A percentile compares a stretch with the other conserved stretches of the same genome.
These are phyloP conservation scores for Indicator indicator DNA, from an alignment of 2,113 vertebrate genomes.

Conservation along the genomic window DNA sequence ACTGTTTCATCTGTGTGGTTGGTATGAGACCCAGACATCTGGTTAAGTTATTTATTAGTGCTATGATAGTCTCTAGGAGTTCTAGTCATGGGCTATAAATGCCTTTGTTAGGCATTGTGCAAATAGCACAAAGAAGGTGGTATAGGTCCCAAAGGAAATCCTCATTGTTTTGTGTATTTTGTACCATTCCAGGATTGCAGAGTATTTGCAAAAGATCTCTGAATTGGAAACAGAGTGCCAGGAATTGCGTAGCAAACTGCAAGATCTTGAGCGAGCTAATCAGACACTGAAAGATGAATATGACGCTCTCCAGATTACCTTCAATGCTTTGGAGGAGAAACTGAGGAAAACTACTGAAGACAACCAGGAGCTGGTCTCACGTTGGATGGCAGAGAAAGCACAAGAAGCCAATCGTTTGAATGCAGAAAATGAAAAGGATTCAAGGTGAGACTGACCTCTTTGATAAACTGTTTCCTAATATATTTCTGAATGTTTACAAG, in stretches of 20 bases:
- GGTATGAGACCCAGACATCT: not conserved
- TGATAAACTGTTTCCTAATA: not conserved
- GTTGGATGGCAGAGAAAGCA: constrained; percentile 99
- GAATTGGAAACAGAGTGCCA: constrained; percentile 88
- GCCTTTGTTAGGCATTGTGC: not conserved
- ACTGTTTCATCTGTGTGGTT: not conserved
- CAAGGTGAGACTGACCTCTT: constrained; percentile 73
- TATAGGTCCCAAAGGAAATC: not conserved
- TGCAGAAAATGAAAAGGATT: constrained; percentile 97
- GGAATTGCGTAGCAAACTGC: constrained; percentile 84
- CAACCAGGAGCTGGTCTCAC: constrained; percentile 95
- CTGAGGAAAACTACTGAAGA: constrained; percentile 93
- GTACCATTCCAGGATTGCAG: constrained; percentile 83
- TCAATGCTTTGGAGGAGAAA: constrained; percentile 94
- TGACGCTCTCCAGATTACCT: constrained; percentile 97
- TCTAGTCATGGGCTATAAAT: not conserved
- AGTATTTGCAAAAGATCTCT: constrained; percentile 87
- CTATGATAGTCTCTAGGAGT: not conserved
- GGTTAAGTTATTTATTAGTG: not conserved
- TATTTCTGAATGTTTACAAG: not conserved
- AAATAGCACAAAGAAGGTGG: not conserved
- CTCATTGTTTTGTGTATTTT: not conserved
- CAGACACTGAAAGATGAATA: constrained; percentile 98
- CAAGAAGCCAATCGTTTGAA: constrained; percentile 96
- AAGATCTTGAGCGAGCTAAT: constrained; percentile 92